Conservation (phyloP, 1,140 invertebrate species). For the Ptiloglossa arizonensis region DNA sequence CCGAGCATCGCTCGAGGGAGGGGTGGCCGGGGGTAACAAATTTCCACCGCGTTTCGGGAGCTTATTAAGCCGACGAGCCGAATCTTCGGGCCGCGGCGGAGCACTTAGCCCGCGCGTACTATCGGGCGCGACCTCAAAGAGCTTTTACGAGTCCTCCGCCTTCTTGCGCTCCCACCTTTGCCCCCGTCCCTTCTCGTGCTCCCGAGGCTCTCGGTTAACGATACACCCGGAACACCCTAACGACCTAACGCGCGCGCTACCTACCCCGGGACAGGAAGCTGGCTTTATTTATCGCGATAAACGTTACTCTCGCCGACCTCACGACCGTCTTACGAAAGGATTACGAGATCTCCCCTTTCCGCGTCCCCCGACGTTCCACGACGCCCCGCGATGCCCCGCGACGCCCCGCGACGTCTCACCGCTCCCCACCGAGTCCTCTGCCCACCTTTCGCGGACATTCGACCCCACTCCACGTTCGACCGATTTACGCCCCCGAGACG, state of each 20-base stretch:
- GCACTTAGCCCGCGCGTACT: conserved; percentile 38
- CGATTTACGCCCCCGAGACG: background rate
- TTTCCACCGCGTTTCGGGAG: conserved; percentile 72
- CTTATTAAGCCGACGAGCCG: conserved; percentile 67
- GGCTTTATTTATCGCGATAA: conserved; percentile 51
- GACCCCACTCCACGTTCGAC: background rate
- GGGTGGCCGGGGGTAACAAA: conserved; percentile 62
- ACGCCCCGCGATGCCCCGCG: too few species aligned
- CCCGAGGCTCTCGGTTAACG: conserved; percentile 28
- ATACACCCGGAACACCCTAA: conserved; percentile 20
- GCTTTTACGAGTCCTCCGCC: conserved; percentile 51
- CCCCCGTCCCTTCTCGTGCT: background rate
- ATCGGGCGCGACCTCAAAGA: conserved; percentile 57
- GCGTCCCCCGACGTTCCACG: too few species aligned
- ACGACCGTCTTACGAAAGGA: conserved; percentile 36
- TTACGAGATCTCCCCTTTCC: conserved; percentile 11
- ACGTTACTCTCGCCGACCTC: conserved; percentile 25
- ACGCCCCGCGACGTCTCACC: too few species aligned
- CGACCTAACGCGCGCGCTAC: conserved; percentile 14
- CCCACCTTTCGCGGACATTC: background rate
- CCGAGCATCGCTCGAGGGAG: too few species aligned
- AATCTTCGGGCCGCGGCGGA: conserved; percentile 47
- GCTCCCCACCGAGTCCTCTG: too few species aligned
- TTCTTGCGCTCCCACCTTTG: background rate
- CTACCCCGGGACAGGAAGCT: background rate